These are phyloP conservation scores for Tragelaphus oryx DNA, from an alignment of 2,797 vertebrate species.

Conservation along the genomic window DNA sequence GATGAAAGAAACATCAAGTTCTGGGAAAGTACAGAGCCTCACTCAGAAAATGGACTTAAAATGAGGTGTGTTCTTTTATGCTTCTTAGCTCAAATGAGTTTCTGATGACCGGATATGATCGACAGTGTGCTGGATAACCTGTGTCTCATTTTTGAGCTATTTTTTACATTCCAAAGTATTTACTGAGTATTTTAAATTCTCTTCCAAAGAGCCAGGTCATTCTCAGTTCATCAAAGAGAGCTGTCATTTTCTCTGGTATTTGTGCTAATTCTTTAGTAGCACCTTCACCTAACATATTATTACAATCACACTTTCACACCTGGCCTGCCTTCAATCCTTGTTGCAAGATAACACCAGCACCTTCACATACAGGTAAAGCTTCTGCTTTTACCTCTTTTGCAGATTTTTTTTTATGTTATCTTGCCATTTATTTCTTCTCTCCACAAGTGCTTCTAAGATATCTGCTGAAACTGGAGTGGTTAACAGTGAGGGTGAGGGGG, in stretches of 20 bases:
- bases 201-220: conserved; percentile 18
- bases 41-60: background rate
- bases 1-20: background rate
- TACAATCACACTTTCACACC: background rate
- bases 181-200: conserved; percentile 16
- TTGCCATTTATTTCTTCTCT: background rate
- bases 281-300: background rate
- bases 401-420: background rate
- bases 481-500: background rate
- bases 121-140: background rate
- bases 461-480: background rate
- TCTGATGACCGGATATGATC: background rate
- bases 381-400: background rate
- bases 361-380: background rate
- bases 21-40: background rate
- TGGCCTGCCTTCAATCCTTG: background rate
- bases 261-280: background rate
- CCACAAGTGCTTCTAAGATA: background rate
- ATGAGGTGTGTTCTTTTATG: background rate
- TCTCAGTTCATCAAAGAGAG: background rate
- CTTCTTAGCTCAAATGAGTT: background rate
- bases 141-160: background rate
- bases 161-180: conserved; percentile 13
- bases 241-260: conserved; percentile 3
- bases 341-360: background rate